These are phyloP conservation scores for Nineta flava DNA, from an alignment of 2,888 invertebrate genomes.

Conservation along the genomic window DNA sequence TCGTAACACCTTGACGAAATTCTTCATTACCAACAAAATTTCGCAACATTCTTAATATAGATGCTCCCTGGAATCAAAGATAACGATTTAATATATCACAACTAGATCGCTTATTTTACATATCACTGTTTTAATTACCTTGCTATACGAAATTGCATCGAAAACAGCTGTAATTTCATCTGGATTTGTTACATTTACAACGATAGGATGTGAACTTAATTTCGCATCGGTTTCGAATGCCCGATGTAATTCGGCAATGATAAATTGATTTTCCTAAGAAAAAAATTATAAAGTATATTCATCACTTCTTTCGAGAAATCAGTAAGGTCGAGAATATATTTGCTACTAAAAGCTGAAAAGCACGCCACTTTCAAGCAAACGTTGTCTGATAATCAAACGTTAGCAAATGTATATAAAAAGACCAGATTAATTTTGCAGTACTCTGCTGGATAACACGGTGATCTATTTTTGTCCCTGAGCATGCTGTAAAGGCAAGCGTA, in stretches of 20 bases:
- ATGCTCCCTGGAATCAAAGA: slow-evolving; percentile 49
- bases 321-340: too few species aligned
- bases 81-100: neutral
- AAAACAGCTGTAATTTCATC: slow-evolving; percentile 85
- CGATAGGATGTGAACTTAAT: slow-evolving; percentile 77
- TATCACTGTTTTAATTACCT: slow-evolving; percentile 35
- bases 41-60: slow-evolving; percentile 78
- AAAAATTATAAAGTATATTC: slow-evolving; percentile 7
- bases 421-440: too few species aligned
- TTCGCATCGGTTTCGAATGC: slow-evolving; percentile 64
- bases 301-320: too few species aligned
- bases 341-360: too few species aligned
- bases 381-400: too few species aligned
- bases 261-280: slow-evolving; percentile 59
- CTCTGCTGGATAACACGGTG: too few species aligned
- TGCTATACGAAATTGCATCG: slow-evolving; percentile 79
- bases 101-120: neutral
- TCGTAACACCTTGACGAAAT: slow-evolving; percentile 56
- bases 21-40: slow-evolving; percentile 50
- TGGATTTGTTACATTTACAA: slow-evolving; percentile 68
- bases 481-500: too few species aligned
- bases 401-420: too few species aligned
- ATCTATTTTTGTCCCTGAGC: too few species aligned
- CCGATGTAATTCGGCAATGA: slow-evolving; percentile 50
- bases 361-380: too few species aligned